These are phyloP conservation scores for Pterocles burchelli DNA, from an alignment of 2,113 vertebrate species.

Conservation along the genomic window DNA sequence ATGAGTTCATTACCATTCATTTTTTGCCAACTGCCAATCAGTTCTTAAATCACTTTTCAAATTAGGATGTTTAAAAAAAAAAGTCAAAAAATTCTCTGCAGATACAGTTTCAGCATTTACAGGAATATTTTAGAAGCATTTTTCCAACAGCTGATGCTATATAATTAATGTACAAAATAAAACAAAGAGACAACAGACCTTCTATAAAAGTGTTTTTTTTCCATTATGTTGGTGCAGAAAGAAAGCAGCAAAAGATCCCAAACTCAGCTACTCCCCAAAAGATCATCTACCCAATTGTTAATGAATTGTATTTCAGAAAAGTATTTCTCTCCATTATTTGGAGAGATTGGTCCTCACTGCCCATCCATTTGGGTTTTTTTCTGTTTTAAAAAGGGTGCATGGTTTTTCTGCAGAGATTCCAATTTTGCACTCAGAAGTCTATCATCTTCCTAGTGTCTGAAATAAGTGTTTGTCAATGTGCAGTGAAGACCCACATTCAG, in stretches of 20 bases:
- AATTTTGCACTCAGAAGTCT: constrained; percentile 12
- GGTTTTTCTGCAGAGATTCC: neutral
- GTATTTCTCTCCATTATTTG: neutral
- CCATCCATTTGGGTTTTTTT: neutral
- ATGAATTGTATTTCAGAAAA: neutral
- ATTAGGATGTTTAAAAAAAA: constrained; percentile 24
- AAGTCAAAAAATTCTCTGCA: neutral
- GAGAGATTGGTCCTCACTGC: neutral
- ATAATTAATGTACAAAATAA: constrained; percentile 33
- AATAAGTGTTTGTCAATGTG: constrained; percentile 9
- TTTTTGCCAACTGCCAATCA: constrained; percentile 80
- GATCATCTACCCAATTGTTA: neutral
- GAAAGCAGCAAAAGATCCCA: neutral
- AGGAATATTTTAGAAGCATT: constrained; percentile 41
- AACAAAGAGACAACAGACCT: neutral
- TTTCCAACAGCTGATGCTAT: constrained; percentile 1
- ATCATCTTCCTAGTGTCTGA: neutral
- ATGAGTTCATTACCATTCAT: constrained; percentile 76
- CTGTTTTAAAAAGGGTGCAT: neutral
- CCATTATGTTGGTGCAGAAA: neutral
- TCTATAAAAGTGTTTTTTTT: neutral
- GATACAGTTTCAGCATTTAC: constrained; percentile 35
- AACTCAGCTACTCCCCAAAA: neutral
- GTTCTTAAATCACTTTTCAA: constrained; percentile 74
- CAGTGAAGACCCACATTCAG: neutral